Conservation (phyloP, 2,113 vertebrate genomes). For the Lophochroa leadbeateri region DNA sequence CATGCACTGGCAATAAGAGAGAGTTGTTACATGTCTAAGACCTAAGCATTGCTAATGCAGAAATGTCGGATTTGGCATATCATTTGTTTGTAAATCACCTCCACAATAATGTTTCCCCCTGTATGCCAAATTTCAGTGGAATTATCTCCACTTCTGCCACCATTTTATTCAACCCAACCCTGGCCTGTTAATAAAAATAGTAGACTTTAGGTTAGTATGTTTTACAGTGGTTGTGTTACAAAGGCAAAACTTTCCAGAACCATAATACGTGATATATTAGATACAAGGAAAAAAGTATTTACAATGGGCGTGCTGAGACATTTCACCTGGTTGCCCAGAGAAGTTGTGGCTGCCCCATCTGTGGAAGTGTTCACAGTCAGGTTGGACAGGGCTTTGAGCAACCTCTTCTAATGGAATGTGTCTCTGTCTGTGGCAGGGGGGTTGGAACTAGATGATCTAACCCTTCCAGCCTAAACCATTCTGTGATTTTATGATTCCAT, state of each 20-base stretch:
- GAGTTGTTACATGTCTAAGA: background rate
- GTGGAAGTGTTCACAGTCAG: background rate
- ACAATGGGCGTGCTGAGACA: fast-evolving
- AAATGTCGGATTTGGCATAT: background rate
- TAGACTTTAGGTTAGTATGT: background rate
- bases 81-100: background rate
- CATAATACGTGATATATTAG: background rate
- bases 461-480: background rate
- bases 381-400: background rate
- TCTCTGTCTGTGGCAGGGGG: fast-evolving
- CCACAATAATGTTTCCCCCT: background rate
- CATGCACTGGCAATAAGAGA: background rate
- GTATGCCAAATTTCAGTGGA: background rate
- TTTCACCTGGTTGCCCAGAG: background rate
- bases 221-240: background rate
- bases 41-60: background rate
- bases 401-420: fast-evolving
- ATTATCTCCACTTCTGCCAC: background rate
- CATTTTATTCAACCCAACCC: background rate
- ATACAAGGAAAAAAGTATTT: background rate
- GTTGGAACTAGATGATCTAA: background rate
- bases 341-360: background rate
- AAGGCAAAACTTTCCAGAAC: background rate
- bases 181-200: background rate
- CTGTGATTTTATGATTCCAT: background rate